phyloP scores from a whole-genome alignment of 53 echinoderm and acorn worm species.

The Zoroaster sp. region DNA sequence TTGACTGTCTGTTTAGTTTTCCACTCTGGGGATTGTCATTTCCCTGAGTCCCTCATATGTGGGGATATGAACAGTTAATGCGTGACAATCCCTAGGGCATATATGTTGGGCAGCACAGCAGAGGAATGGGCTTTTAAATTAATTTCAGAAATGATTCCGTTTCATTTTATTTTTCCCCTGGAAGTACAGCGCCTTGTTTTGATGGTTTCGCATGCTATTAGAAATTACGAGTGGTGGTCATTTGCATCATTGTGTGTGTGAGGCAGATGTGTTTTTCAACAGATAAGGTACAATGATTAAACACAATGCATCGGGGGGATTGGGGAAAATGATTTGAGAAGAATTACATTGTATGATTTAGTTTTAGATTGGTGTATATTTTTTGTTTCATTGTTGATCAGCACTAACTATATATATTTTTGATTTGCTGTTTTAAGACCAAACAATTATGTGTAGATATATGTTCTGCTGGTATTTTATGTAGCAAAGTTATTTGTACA shows the following conservation, averaged over 20 bases:
- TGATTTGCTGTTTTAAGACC: not conserved
- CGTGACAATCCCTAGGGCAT: no score
- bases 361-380: not conserved
- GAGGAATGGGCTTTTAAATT: no score
- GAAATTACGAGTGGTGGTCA: not conserved
- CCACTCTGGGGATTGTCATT: no score
- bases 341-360: not conserved
- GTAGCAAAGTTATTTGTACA: not conserved
- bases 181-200: no score
- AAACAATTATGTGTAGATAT: conserved; percentile 20
- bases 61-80: no score
- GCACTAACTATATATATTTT: conserved; percentile 6
- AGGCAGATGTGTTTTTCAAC: not conserved
- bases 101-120: no score
- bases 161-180: no score
- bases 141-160: no score
- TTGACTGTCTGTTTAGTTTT: no score
- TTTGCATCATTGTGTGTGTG: not conserved
- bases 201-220: no score
- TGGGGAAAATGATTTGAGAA: not conserved
- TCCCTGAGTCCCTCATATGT: no score
- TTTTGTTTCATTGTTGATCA: not conserved
- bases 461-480: not conserved
- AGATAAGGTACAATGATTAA: not conserved
- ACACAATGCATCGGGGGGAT: not conserved